A percentile compares a stretch with the other conserved stretches of the same genome.
Conservation (phyloP, 2,797 vertebrate species). For the Dendrocincla tyrannina region DNA sequence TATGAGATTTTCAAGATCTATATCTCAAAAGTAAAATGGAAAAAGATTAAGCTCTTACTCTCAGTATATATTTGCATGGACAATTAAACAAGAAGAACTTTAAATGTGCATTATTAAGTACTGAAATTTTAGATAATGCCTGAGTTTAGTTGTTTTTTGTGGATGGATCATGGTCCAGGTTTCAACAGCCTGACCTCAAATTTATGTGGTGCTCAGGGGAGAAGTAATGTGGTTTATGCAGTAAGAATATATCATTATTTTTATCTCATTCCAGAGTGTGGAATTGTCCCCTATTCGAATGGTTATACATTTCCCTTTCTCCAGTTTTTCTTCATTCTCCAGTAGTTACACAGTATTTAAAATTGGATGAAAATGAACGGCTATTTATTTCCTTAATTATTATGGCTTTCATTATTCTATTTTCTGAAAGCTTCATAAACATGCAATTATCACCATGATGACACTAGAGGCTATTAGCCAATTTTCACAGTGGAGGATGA, state of each 20-base stretch:
- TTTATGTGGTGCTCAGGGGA: background rate
- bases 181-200: background rate
- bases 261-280: background rate
- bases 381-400: background rate
- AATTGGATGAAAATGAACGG: background rate
- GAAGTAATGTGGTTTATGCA: background rate
- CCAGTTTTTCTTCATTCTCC: background rate
- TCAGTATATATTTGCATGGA: background rate
- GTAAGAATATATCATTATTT: background rate
- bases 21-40: background rate
- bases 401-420: constrained; percentile 1
- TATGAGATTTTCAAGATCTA: background rate
- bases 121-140: background rate
- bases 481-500: background rate
- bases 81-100: background rate
- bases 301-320: background rate
- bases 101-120: background rate
- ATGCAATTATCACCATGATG: background rate
- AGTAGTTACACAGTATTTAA: background rate
- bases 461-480: background rate
- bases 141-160: background rate
- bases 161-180: background rate
- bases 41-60: background rate
- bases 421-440: background rate
- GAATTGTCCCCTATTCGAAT: background rate